phyloP scores from a whole-genome alignment of 2,113 vertebrate species.

The Atherinomorus stipes region DNA sequence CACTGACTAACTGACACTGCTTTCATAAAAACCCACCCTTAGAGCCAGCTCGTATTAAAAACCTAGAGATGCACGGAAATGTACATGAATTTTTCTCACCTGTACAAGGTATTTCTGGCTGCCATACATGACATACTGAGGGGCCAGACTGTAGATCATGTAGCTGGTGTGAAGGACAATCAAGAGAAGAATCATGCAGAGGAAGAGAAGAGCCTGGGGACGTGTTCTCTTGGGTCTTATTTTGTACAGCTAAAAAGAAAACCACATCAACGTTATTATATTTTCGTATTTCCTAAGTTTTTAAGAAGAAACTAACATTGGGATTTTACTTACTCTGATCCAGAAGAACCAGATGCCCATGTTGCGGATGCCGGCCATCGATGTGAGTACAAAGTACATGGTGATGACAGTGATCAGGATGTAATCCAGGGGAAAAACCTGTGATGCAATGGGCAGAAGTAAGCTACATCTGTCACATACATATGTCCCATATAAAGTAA shows the following conservation, averaged over 20 bases:
- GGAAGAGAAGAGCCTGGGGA: constrained; percentile 96
- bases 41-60: constrained; percentile 11
- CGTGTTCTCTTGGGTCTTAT: constrained; percentile 92
- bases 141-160: constrained; percentile 98
- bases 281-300: not conserved
- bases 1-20: constrained; percentile 19
- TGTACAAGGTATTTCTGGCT: constrained; percentile 94
- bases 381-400: constrained; percentile 98
- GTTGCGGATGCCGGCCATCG: constrained; percentile 98
- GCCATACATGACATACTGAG: constrained; percentile 98
- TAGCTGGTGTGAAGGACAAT: constrained; percentile 98
- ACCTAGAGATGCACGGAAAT: constrained; percentile 5
- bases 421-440: constrained; percentile 99
- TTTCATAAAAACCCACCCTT: constrained; percentile 13
- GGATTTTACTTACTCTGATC: constrained; percentile 87
- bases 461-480: constrained; percentile 20
- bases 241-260: constrained; percentile 90
- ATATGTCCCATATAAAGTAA: not conserved
- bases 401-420: constrained; percentile 96
- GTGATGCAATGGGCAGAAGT: constrained; percentile 55
- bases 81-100: constrained; percentile 78
- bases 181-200: constrained; percentile 97
- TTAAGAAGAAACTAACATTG: not conserved
- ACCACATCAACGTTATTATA: constrained; percentile 15
- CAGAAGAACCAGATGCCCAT: constrained; percentile 99